Percentiles rank a stretch among this genome's conserved stretches.
Conservation (phyloP, 2,797 vertebrate genomes). For the Orientallactaga sibirica region DNA sequence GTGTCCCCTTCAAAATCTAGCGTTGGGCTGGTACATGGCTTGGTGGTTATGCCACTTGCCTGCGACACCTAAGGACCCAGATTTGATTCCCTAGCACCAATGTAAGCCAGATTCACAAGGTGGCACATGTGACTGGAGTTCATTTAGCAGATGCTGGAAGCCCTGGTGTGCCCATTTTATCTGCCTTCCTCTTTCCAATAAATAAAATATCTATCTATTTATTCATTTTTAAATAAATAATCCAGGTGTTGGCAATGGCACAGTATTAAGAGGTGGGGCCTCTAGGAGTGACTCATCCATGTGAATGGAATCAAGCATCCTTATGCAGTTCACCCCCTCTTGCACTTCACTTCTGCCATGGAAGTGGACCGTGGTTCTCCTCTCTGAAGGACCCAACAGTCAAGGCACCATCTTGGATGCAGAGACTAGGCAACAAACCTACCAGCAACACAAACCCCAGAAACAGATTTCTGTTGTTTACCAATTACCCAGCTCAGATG, state of each 20-base stretch:
- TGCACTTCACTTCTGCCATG: background rate
- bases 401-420: background rate
- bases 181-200: no score
- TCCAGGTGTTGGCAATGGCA: background rate
- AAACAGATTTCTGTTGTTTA: background rate
- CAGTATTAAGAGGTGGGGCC: background rate
- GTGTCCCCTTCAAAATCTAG: background rate
- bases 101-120: no score
- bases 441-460: background rate
- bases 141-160: no score
- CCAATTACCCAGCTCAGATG: background rate
- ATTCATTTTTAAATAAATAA: no score
- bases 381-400: background rate
- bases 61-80: no score
- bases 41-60: no score
- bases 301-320: background rate
- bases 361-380: background rate
- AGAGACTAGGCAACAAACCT: background rate
- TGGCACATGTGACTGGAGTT: no score
- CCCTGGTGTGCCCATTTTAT: no score
- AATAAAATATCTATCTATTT: no score
- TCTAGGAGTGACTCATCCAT: no score
- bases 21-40: background rate
- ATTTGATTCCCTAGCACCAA: no score
- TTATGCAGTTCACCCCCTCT: no score